phyloP scores from a whole-genome alignment of 1,140 invertebrate species.

The Zaprionus taronus region DNA sequence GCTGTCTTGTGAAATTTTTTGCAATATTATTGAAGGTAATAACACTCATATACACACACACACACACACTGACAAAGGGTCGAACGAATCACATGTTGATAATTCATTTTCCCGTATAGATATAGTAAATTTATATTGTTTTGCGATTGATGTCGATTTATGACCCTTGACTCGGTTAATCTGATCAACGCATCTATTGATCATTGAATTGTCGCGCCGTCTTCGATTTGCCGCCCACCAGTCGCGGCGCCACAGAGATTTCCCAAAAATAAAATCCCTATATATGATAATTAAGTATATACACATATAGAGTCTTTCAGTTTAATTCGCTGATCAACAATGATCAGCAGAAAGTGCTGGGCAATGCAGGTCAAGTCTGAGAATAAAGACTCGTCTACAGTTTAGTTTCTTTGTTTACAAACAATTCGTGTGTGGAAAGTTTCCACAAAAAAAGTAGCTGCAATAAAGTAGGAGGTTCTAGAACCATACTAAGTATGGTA shows the following conservation, averaged over 20 bases:
- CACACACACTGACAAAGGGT: conserved; percentile 28
- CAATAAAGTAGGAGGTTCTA: neutral
- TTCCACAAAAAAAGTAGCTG: neutral
- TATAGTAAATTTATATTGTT: conserved; percentile 11
- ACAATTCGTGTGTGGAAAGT: neutral
- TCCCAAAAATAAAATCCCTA: conserved; percentile 2
- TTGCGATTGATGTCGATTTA: conserved; percentile 3
- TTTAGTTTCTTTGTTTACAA: conserved; percentile 2
- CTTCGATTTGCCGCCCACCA: neutral
- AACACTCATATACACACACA: conserved; percentile 17
- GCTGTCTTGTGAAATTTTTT: conserved; percentile 36
- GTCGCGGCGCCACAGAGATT: neutral
- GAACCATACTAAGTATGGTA: neutral
- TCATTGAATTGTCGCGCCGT: conserved; percentile 7
- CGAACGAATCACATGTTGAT: conserved; percentile 33
- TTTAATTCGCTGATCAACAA: conserved; percentile 1
- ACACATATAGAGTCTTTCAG: neutral
- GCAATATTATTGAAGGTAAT: conserved; percentile 15
- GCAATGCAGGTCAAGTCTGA: neutral
- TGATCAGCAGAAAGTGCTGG: neutral
- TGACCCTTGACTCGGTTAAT: conserved; percentile 24
- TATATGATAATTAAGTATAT: neutral
- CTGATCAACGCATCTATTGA: conserved; percentile 13
- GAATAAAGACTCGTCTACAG: neutral
- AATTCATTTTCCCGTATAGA: conserved; percentile 25